Base-by-base conservation (phyloP, 2,797 vertebrate genomes). In the Lophura swinhoii region DNA sequence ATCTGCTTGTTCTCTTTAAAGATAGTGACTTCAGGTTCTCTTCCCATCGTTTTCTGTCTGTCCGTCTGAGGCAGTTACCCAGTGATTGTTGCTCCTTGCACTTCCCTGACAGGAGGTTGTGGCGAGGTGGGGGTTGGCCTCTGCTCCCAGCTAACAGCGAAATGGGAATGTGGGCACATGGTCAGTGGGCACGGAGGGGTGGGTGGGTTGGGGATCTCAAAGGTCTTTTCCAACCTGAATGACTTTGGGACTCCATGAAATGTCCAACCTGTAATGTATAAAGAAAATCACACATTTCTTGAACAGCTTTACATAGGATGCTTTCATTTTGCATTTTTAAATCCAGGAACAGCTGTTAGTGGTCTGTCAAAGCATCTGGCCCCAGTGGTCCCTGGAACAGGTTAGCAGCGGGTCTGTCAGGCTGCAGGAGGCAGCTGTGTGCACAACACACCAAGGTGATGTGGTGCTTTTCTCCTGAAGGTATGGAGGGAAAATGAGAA, bases 1-100 rank as follows among this genome's bases (percentile, higher is more conserved):
- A 97, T 97, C 97, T 98, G 97, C 98, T 98, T 98, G 98, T 98
- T 98, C 98, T 98, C 97, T 98, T 98, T 98, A 98, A 97, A 98
- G 97, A 97, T 96, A 97, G 97, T 95, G 88, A 94, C 97, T 98
- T 92, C 96, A 96, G 97, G 95, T 96, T 96, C 95, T 91, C 67
- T 39, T 71, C 92, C 85, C 84, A 85, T 88, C 94, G 91, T 92
- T 96, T 92, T 89, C 97, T 95, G 93, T 93, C 97, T 96, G 96
- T 97, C 10, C 37, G 10, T 37, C 97, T 96, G 95, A 97, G 97
- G 90, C 95, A 96, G 97, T 98, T 98, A 97, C 97, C 97, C 96
- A 33, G 96, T 92, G 96, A 97, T 97, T 96, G 91, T 97, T 90
- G 81, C 85, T 97, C 96, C 97, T 24, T 28, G 49, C 49, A 14